Evolutionary conservation across 2,888 invertebrate species (phyloP).

Genomic region (Biston stratarius): DNA sequence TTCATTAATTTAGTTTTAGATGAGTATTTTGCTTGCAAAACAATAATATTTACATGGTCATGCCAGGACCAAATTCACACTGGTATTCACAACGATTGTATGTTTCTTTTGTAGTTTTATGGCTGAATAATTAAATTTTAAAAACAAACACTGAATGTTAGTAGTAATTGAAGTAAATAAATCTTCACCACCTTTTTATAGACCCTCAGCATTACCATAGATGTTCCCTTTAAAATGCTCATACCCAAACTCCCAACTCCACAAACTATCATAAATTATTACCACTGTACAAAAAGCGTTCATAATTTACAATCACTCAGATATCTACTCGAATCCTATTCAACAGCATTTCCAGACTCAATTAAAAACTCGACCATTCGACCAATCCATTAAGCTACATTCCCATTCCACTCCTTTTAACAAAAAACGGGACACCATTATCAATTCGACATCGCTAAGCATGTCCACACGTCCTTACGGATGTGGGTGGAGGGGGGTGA

Average conservation of each 20-base stretch:
- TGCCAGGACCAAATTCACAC: too few relatives aligned
- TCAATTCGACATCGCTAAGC: conserved; percentile 78
- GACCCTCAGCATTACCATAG: background rate
- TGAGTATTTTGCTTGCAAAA: too few relatives aligned
- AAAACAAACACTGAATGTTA: too few relatives aligned
- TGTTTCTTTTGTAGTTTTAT: too few relatives aligned
- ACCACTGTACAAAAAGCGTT: conserved; percentile 29
- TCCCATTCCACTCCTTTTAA: conserved; percentile 51
- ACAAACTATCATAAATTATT: conserved; percentile 21
- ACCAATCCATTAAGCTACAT: conserved; percentile 50
- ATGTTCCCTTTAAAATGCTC: conserved; percentile 1
- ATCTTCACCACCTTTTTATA: background rate
- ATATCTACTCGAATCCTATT: conserved; percentile 25
- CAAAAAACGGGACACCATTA: conserved; percentile 68
- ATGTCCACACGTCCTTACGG: conserved; percentile 73
- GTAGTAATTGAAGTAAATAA: too few relatives aligned
- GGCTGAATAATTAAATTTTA: too few relatives aligned
- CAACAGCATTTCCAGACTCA: conserved; percentile 34
- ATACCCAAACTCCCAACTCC: conserved; percentile 7
- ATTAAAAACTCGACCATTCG: conserved; percentile 47
- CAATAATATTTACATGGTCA: too few relatives aligned
- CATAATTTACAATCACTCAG: conserved; percentile 36
- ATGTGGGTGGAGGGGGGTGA: conserved; percentile 46
- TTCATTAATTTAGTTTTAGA: too few relatives aligned
- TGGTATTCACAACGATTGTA: too few relatives aligned